Evolutionary conservation across 2,113 vertebrate species (phyloP).

Genomic region (Istiophorus platypterus): DNA sequence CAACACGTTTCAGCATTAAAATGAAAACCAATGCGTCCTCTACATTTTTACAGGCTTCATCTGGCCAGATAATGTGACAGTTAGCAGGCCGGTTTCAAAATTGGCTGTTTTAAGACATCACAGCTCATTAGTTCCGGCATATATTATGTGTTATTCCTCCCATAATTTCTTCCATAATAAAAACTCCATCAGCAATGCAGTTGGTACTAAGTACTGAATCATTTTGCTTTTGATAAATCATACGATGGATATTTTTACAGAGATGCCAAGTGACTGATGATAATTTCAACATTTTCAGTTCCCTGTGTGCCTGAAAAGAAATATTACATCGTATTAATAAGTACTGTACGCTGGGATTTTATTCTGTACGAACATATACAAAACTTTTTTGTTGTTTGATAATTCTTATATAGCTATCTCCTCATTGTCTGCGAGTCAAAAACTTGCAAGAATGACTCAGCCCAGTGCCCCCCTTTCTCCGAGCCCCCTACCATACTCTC

Average conservation of each 20-base stretch:
- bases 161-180: background rate
- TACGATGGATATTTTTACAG: background rate
- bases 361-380: background rate
- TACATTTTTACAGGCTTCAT: background rate
- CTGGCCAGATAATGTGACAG: background rate
- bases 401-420: background rate
- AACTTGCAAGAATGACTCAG: constrained; percentile 62
- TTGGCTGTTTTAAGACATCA: background rate
- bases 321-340: background rate
- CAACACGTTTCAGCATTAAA: background rate
- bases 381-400: background rate
- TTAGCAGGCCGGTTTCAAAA: background rate
- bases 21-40: background rate
- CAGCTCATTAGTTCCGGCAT: background rate
- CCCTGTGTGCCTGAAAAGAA: background rate
- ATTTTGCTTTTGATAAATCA: background rate
- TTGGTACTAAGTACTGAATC: background rate
- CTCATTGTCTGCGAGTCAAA: constrained; percentile 29
- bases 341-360: background rate
- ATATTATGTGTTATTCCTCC: background rate
- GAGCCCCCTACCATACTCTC: constrained; percentile 51
- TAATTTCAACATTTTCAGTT: background rate
- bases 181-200: background rate
- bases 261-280: background rate
- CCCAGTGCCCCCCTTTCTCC: background rate